These are phyloP conservation scores for Parthenolecanium corni DNA, from an alignment of 2,888 invertebrate species.

Conservation along the genomic window DNA sequence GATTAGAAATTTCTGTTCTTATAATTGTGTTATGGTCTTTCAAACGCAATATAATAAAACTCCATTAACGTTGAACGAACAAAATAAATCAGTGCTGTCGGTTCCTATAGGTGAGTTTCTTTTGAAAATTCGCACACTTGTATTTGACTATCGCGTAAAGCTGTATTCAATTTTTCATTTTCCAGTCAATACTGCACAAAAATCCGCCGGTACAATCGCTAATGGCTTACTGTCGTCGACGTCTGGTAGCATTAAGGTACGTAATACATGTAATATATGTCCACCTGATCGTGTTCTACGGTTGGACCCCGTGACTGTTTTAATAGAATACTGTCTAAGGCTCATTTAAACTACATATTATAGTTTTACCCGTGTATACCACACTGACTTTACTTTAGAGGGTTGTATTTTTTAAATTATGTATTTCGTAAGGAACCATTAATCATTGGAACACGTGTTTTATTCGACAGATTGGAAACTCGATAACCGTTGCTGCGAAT, in stretches of 20 bases:
- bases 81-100: constrained; percentile 4
- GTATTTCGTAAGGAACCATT: too few relatives aligned
- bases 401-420: too few relatives aligned
- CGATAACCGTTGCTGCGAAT: constrained; percentile 1
- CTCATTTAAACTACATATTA: too few relatives aligned
- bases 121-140: background rate
- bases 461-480: background rate
- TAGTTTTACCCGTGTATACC: too few relatives aligned
- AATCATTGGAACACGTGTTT: too few relatives aligned
- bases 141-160: background rate
- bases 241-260: background rate
- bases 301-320: too few relatives aligned
- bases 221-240: too few relatives aligned
- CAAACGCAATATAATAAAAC: constrained; percentile 47
- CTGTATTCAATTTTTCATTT: background rate
- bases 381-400: too few relatives aligned
- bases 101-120: background rate
- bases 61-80: constrained; percentile 1
- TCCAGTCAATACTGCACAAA: too few relatives aligned
- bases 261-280: background rate
- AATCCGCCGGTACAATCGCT: too few relatives aligned
- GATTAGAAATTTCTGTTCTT: constrained; percentile 69
- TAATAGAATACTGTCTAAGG: too few relatives aligned
- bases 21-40: constrained; percentile 70
- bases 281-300: too few relatives aligned